These are phyloP conservation scores for Drosophila demipolita DNA, from an alignment of 2,888 invertebrate species.

Conservation along the genomic window DNA sequence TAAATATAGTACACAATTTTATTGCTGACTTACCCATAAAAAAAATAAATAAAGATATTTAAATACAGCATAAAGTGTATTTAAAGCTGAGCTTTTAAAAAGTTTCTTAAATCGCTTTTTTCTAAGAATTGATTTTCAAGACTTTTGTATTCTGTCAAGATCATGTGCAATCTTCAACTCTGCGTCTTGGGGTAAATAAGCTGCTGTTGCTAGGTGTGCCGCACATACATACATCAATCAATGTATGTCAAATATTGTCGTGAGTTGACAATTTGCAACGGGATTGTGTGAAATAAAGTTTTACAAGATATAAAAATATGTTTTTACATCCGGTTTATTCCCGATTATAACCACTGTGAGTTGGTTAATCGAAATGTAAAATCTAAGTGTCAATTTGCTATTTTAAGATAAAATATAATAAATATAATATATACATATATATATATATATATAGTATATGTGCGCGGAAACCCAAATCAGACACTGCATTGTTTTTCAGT, in stretches of 20 bases:
- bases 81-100: not conserved
- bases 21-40: not conserved
- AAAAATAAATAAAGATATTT: not conserved
- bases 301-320: conserved; percentile 9
- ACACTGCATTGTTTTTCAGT: conserved; percentile 58
- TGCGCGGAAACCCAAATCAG: conserved; percentile 22
- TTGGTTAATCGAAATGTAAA: not conserved
- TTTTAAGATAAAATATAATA: conserved; percentile 12
- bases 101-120: not conserved
- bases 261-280: conserved; percentile 51
- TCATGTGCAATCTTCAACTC: not conserved
- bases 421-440: too few species aligned
- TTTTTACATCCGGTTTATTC: conserved; percentile 29
- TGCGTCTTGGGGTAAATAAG: not conserved
- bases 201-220: conserved; percentile 5
- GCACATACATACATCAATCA: not conserved
- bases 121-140: not conserved
- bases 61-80: not conserved
- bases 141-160: not conserved
- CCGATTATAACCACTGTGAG: conserved; percentile 7
- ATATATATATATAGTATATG: not conserved
- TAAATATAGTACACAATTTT: not conserved
- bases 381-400: conserved; percentile 5
- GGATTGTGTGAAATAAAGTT: conserved; percentile 27
- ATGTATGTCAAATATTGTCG: conserved; percentile 44